A percentile compares a stretch with the other conserved stretches of the same genome.
Conservation (phyloP, 2,888 invertebrate genomes). For the Chloromyia formosa region DNA sequence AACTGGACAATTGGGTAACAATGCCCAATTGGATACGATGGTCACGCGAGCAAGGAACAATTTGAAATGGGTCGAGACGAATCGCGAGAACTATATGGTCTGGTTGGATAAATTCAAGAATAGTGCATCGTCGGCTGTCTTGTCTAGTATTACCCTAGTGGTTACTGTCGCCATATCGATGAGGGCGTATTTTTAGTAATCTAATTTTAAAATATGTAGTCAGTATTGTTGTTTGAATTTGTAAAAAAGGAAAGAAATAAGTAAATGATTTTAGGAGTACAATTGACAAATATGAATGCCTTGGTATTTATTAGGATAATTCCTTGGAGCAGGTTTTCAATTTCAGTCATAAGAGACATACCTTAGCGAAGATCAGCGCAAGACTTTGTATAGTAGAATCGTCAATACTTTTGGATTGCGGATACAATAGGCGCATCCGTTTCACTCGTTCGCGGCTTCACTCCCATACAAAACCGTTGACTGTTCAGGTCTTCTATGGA, state of each 20-base stretch:
- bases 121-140: constrained; percentile 9
- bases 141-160: constrained; percentile 6
- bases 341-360: no score
- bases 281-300: no score
- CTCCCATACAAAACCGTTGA: no score
- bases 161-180: constrained; percentile 16
- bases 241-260: neutral
- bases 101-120: constrained; percentile 26
- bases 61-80: neutral
- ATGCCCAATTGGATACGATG: neutral
- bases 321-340: no score
- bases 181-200: neutral
- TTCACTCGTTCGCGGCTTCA: no score
- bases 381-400: no score
- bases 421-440: no score
- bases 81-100: constrained; percentile 1
- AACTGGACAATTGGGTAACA: neutral
- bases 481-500: no score
- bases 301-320: no score
- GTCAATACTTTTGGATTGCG: no score
- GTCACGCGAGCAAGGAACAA: neutral
- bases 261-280: no score
- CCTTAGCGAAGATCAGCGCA: no score
- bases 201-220: neutral
- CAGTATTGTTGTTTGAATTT: neutral